Base-by-base conservation (phyloP, 1,140 invertebrate species). In the Chrysoperla carnea region DNA sequence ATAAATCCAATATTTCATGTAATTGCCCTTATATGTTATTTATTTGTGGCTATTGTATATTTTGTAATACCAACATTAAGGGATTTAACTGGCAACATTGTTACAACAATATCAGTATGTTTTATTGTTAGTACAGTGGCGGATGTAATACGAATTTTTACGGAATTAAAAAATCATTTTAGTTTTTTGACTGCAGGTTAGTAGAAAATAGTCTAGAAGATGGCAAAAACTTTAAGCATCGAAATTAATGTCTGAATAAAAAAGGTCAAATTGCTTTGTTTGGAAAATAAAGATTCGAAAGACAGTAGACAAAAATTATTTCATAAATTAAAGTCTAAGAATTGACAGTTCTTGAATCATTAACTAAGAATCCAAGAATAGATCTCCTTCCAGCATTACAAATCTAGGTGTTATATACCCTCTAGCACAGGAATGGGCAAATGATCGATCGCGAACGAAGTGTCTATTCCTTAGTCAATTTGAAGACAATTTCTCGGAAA, bases 71-170 rank as follows among this genome's bases (percentile, higher is more conserved):
- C 82, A n/a, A 84, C 84, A 33, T 63, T 88, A 37, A 62, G 82
- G 50, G 83, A 88, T 65, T 61, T 87, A 15, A 74, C 81, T 17
- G 84, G 84, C 11, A 87, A 86, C 56, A 85, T 87, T 49, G 73
- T 86, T 29, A 84, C 81, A 0, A 85, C 81, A 29, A 77, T 86
- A 49, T 72, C 72, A 36, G 54, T 85, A 13, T 85, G 83, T 50
- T 62, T 87, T 33, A 76, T 85, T 49, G 59, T 79, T 1, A 75
- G 72, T 47, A 80, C 85, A 56, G 74, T 73, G n/a, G 79, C 81
- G 6, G 76, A 81, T 51, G 64, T 79, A n/a, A 76, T 84, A 1
- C 70, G 76, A 48, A 77, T 84, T 53, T 81, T 85, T 47, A 83
- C 80, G 1, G 76, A 85, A 49, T 79, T 81, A 46, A 80, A 74